phyloP scores from a whole-genome alignment of 1,140 invertebrate species.

The Mizuhopecten yessoensis region DNA sequence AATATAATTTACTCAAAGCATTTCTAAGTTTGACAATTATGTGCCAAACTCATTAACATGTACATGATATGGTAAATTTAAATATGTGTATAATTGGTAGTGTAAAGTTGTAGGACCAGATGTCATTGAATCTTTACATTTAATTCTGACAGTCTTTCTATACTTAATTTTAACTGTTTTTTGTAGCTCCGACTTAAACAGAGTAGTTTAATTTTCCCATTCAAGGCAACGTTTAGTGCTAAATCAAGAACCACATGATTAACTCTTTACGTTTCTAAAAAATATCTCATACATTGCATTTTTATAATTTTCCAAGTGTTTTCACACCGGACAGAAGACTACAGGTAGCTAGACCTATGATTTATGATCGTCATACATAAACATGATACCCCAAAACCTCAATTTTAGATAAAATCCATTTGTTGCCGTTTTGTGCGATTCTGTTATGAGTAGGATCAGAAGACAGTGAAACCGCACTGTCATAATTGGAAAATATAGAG shows the following conservation, averaged over 20 bases:
- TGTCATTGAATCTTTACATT: too few relatives aligned
- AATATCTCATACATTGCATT: background rate
- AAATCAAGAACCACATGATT: background rate
- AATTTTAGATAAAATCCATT: slow-evolving; percentile 18
- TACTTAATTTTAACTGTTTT: too few relatives aligned
- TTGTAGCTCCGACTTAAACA: too few relatives aligned
- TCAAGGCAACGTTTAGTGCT: background rate
- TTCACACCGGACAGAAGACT: background rate
- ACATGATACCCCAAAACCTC: background rate
- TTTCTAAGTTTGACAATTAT: background rate
- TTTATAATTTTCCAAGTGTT: background rate
- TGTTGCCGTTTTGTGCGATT: background rate
- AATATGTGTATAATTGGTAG: too few relatives aligned
- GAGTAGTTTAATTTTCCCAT: background rate
- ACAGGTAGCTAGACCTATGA: background rate
- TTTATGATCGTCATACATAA: background rate
- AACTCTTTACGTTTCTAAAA: background rate
- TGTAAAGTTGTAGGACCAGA: too few relatives aligned
- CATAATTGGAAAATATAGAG: background rate
- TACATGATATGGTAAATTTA: too few relatives aligned
- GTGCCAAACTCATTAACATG: too few relatives aligned
- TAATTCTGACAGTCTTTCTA: too few relatives aligned
- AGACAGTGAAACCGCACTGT: background rate
- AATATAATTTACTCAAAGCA: background rate
- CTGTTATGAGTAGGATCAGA: background rate